Evolutionary conservation across 1,140 invertebrate genomes (phyloP).

Genomic region (Tetragonula clypearis): DNA sequence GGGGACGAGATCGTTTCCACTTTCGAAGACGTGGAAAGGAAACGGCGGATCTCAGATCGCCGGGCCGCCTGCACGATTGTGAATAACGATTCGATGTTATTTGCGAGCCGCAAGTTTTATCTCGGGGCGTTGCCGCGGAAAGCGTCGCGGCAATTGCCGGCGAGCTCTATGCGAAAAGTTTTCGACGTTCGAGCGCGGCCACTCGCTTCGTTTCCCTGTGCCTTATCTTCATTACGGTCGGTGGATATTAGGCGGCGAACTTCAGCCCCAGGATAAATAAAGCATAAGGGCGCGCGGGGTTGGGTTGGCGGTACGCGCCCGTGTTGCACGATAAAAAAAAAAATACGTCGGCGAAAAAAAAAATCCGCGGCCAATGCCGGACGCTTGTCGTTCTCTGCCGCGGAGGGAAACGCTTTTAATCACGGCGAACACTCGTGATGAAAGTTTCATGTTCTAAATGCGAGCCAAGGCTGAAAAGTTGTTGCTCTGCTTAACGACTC

Average conservation of each 20-base stretch:
- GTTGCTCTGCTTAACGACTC: constrained; percentile 3
- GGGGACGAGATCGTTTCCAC: no score
- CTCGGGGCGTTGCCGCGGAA: constrained; percentile 8
- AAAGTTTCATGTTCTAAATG: constrained; percentile 4
- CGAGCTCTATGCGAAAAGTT: constrained; percentile 37
- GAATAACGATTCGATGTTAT: constrained; percentile 17
- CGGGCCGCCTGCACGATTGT: constrained; percentile 15
- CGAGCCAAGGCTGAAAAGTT: neutral
- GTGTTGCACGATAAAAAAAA: constrained; percentile 6
- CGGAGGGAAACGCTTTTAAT: neutral
- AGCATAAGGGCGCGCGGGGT: neutral
- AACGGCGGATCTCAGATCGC: neutral
- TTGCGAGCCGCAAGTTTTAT: constrained; percentile 40
- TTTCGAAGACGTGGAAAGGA: neutral
- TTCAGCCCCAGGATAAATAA: constrained; percentile 38
- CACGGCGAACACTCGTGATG: neutral
- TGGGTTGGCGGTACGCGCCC: neutral
- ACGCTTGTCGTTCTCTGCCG: neutral
- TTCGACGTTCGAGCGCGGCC: constrained; percentile 17
- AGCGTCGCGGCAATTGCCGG: constrained; percentile 26
- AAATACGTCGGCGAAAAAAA: neutral
- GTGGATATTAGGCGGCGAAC: constrained; percentile 32
- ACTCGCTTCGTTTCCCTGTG: constrained; percentile 38
- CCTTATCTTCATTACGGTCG: constrained; percentile 40
- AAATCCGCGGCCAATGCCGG: neutral